Base-by-base conservation (phyloP, 2,888 invertebrate genomes). In the Mesorhabditis sp. region DNA sequence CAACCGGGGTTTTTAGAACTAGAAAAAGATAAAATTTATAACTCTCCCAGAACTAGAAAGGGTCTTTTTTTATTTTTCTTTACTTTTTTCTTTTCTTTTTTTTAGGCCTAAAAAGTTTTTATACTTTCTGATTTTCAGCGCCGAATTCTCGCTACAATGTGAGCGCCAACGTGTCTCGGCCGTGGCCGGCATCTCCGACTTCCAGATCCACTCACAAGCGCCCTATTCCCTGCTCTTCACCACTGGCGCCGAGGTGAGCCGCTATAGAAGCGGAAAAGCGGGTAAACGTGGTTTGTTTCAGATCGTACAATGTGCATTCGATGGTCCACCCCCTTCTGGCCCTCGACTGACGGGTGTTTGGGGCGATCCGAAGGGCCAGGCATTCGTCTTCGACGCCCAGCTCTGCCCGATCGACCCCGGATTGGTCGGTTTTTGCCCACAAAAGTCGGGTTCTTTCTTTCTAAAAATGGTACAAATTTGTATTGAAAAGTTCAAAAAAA, bases 101-200 rank as follows among this genome's bases (percentile, higher is more conserved):
- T 13, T 50, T 10, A 10, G 50, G 50, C 1, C 28, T 28, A 1
- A 28, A 28, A 28, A 28, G 28, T 28, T 28, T 7, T 62, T 62
- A 15, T 62, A 15, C 6, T 62, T 7, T n/a, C 10, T 28, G 1
- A 7, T 28, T 7, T 50, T 50, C n/a, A 75, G 72, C 4, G 72
- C 70, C 28, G 78, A 78, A 15, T 76, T 75, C 61, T 69, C 78
- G 3, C n/a, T 78, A 67, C 45, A 74, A 65, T 75, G 76, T 45
- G 78, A 78, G 62, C 65, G 78, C 7, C 78, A 78, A 62, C 43
- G 78, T 15, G 13, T 70, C 4, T 66, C 70, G 15, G 72, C 73
- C 4, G 73, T 73, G 6, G 67, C 67, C n/a, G 78, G 78, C 58
- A 66, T 78, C 13, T 68, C 67, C 5, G 76, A 76, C 41, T 75